phyloP scores from a whole-genome alignment of 2,888 invertebrate species.

The Cantharis flavilabris region DNA sequence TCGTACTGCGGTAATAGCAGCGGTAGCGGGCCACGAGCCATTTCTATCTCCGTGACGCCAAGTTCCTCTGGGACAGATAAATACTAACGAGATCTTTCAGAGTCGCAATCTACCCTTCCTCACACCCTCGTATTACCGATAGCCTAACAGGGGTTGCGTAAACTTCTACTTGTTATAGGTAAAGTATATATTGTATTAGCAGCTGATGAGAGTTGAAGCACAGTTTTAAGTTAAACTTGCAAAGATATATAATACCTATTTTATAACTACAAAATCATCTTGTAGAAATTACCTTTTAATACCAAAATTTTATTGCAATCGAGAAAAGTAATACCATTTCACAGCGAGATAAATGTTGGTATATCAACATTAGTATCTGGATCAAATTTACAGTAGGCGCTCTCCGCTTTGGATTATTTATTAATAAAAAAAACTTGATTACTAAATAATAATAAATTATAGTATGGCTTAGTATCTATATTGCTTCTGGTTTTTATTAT shows the following conservation, averaged over 20 bases:
- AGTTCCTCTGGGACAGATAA: constrained; percentile 54
- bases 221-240: constrained; percentile 1
- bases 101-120: constrained; percentile 52
- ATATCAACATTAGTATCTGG: neutral
- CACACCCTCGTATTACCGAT: constrained; percentile 36
- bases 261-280: neutral
- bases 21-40: constrained; percentile 37
- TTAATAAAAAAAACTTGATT: no score
- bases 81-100: constrained; percentile 57
- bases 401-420: no score
- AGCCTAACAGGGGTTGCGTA: constrained; percentile 31
- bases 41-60: constrained; percentile 45
- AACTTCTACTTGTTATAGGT: constrained; percentile 28
- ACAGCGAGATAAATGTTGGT: neutral
- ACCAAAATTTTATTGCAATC: neutral
- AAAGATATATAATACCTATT: neutral
- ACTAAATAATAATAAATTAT: no score
- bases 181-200: constrained; percentile 23
- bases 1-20: constrained; percentile 40
- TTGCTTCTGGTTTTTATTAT: no score
- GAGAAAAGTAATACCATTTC: neutral
- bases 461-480: no score
- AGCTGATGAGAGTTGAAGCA: constrained; percentile 27
- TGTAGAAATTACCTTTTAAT: neutral
- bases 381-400: no score